Evolutionary conservation across 2,113 vertebrate species (phyloP), one percentile per base, ranked within the genome.

Genomic region (Pygoscelis adeliae): DNA sequence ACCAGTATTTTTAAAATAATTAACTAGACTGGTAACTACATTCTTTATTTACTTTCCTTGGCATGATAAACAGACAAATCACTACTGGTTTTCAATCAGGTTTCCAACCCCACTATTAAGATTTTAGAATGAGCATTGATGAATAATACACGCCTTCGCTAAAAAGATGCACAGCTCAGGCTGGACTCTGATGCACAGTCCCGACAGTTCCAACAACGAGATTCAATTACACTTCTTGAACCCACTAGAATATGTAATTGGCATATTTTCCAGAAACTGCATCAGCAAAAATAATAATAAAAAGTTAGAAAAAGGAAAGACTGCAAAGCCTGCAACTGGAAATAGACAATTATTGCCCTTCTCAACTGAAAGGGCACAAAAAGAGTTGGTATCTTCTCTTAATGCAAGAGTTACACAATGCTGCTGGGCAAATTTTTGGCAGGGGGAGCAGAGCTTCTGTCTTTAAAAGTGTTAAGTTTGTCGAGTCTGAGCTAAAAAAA

Each of bases 1-100:
- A 93, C 50, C 69, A 62, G 71, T 82, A 87, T 93, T 92, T 94
- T 89, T 5, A 81, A 94, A 96, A 83, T 82, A 96, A 97, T 97
- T 91, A 97, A 77, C 92, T 96, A 90, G 71, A 97, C 76, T 78
- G 82, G 74, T 89, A 97, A 77, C 65, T 86, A 72, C 83, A 69
- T 96, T 94, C 71, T 89, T 77, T 95, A 92, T 96, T 97, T 96
- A 73, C 38, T 95, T 97, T 66, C 83, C 42, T 71, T 87, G 83
- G 69, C 79, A 94, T n/a, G 79, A 96, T 85, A 96, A 98, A 97
- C 80, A 46, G 19, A 78, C 34, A 85, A 95, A 97, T 95, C 87
- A 83, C 85, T 89, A 59, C 81, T 59, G n/a, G 56, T 63, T 93
- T 96, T 89, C 90, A 91, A 69, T 67, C 46, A 86, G 73, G 66